phyloP scores from a whole-genome alignment of 2,888 invertebrate genomes.

The Acanthosepion esculentum region DNA sequence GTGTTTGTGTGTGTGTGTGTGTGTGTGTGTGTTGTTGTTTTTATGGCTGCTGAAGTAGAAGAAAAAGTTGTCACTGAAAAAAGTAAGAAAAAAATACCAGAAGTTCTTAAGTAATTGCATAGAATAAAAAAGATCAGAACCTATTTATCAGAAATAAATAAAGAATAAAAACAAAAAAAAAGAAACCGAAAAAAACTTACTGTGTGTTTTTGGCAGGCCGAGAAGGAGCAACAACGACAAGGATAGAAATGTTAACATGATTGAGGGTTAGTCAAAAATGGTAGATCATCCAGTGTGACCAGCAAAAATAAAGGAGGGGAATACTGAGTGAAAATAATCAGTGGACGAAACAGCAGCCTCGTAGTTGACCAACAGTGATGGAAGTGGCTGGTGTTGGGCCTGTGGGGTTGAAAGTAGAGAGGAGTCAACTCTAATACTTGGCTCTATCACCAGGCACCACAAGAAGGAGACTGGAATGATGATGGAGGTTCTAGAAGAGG shows the following conservation, averaged over 20 bases:
- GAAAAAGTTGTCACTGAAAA: not conserved
- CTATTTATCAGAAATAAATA: not conserved
- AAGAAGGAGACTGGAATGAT: not conserved
- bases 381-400: not conserved
- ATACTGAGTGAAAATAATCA: too few species aligned
- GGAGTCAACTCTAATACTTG: not conserved
- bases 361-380: not conserved
- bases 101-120: not conserved
- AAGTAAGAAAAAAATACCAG: not conserved
- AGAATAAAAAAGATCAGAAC: not conserved
- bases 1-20: too few species aligned
- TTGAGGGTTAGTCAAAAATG: not conserved
- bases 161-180: not conserved
- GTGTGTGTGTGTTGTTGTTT: too few species aligned
- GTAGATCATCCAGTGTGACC: slow-evolving; percentile 9
- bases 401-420: slow-evolving; percentile 14
- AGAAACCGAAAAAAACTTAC: not conserved
- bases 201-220: not conserved
- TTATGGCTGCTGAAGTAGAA: too few species aligned
- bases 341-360: not conserved
- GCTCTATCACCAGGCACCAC: too few species aligned
- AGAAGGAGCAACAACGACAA: not conserved
- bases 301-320: not conserved
- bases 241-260: not conserved
- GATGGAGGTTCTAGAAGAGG: not conserved